Evolutionary conservation across 2,888 invertebrate species (phyloP), one percentile per base, ranked within the genome.

Genomic region (Hofmannophila pseudospretella): DNA sequence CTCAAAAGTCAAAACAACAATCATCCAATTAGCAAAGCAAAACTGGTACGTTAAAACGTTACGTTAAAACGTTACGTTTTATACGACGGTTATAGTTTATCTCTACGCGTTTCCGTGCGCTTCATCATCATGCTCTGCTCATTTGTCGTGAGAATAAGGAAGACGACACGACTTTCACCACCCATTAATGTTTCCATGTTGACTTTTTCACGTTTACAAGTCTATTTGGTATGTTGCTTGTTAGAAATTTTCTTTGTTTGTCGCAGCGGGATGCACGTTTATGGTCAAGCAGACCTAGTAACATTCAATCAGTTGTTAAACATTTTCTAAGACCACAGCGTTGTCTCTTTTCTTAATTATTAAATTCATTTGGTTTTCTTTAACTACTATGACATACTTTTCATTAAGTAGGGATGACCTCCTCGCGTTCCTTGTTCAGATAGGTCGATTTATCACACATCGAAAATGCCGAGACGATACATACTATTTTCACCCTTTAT

Each of bases 61-160:
- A 29, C 28, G 29, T 38, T 29, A 28, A 28, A 28, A 33, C 27
- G 33, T 38, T 33, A 29, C 28, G 29, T 38, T 29, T n/a, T n/a
- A 14, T 14, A n/a, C 23, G 12, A 12, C 12, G 12, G 11, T 37
- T 25, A n/a, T n/a, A 7, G 23, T 23, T 34, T 28, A 32, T 37
- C 26, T 36, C 26, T 36, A 16, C 30, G 12, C 26, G 35, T 38
- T 42, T 42, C 42, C 42, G 42, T 25, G 26, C 20, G 27, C 32
- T 37, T 35, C 16, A 25, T 35, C 38, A 38, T 35, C 41, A 34
- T 20, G 39, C n/a, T 13, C 22, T 13, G 25, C 35, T 38, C 36
- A 38, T 42, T 38, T 42, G 42, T 42, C 42, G 42, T 42, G 42
- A 42, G 42, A 42, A 42, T 30, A 39, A 42, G 42, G 39, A 42